A percentile compares a stretch with the other conserved stretches of the same genome.
phyloP scores from a whole-genome alignment of 1,140 invertebrate genomes.

The Drosophila obscura region DNA sequence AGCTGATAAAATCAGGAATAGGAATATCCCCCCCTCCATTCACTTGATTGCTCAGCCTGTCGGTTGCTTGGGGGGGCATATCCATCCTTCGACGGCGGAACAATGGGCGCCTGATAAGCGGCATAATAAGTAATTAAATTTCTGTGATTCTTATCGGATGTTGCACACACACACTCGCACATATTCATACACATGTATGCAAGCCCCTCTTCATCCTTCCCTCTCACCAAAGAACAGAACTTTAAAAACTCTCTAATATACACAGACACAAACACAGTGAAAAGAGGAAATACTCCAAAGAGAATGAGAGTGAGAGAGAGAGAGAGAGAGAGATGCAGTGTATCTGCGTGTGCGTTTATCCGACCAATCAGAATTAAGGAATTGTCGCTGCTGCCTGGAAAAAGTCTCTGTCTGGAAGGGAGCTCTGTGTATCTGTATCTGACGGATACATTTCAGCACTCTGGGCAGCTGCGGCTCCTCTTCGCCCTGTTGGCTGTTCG shows the following conservation, averaged over 20 bases:
- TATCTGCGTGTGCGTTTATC: conserved; percentile 55
- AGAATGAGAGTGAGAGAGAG: neutral
- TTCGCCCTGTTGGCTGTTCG: conserved; percentile 20
- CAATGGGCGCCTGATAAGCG: conserved; percentile 60
- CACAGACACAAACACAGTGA: neutral
- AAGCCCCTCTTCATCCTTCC: neutral
- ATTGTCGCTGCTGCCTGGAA: conserved; percentile 45
- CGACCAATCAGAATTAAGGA: conserved; percentile 62
- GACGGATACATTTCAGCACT: conserved; percentile 54
- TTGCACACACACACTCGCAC: conserved; percentile 3
- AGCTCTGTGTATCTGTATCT: conserved; percentile 31
- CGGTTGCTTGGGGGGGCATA: conserved; percentile 14
- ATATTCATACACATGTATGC: neutral
- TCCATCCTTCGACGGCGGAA: conserved; percentile 29
- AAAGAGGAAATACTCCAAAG: neutral
- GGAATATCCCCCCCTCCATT: too few species aligned
- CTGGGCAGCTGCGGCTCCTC: conserved; percentile 41
- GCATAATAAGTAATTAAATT: conserved; percentile 72
- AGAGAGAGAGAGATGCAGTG: conserved; percentile 3
- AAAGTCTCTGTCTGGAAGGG: conserved; percentile 40
- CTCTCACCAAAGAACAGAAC: conserved; percentile 7
- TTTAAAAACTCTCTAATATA: conserved; percentile 35
- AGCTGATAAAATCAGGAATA: conserved; percentile 35
- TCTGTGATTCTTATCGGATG: conserved; percentile 59
- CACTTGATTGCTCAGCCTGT: conserved; percentile 7